Evolutionary conservation across 2,888 invertebrate species (phyloP), one percentile per base, ranked within the genome.

Genomic region (Diachrysia chrysitis): DNA sequence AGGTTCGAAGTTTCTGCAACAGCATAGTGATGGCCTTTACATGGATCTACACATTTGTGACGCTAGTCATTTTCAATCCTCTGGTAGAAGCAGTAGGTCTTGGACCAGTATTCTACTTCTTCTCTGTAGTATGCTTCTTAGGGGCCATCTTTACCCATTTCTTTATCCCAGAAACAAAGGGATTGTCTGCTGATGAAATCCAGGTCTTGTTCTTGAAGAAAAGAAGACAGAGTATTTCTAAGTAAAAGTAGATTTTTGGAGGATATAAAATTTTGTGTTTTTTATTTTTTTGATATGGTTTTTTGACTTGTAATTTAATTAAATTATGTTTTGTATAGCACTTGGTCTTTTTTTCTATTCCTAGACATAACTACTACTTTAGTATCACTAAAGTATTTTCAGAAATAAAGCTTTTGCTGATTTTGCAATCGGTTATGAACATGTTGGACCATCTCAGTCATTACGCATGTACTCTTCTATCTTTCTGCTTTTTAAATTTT

Each of bases 151-250:
- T 90, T 72, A 87, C 90, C 16, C 78, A 90, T 1, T 80, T 88
- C 16, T 90, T 78, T 21, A 77, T 95, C 0, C 95, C 95, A 0
- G 95, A 95, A 79, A 95, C 95, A 0, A 94, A 92, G 32, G 94
- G 93, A 0, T 73, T 92, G 1, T 84, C 91, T 0, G 88, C 87
- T 4, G 91, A 93, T 65, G 88, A 86, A 2, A 91, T 93, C 60
- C 92, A 92, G 63, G 63, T 82, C 12, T 63, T 86, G 57, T 91
- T 90, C 63, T 78, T 89, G 53, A 90, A 84, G 65, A 71, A 77
- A 6, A 73, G 71, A 42, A 75, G 67, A 37, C 63, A 66, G 17
- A 71, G 69, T 58, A 70, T 69, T 21, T 69, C 59, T 14, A 66
- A 53, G n/a, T 53, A 61, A 46, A 14, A 16, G n/a, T n/a, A n/a